Base-by-base conservation (phyloP, 2,113 vertebrate genomes). In the Hemicordylus capensis region DNA sequence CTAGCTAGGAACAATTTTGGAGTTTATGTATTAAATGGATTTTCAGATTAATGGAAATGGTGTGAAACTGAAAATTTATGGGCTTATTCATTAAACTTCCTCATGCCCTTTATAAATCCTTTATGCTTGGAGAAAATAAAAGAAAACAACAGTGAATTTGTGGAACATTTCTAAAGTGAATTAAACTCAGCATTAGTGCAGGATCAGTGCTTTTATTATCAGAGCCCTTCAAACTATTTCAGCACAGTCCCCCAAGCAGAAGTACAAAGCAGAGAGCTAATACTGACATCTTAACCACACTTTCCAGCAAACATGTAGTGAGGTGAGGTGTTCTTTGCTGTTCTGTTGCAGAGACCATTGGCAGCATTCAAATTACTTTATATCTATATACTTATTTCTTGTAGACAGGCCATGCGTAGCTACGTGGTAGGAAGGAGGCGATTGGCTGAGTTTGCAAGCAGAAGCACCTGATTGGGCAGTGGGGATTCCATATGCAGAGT, bases 31-130 rank as follows among this genome's bases (percentile, higher is more conserved):
- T 76, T 81, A 89, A 91, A 89, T 31, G 85, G 37, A 84, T 92
- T 86, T 69, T 92, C 92, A 90, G 72, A 87, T 82, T 87, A 91
- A 85, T 63, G 86, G 66, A 91, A 94, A 91, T 81, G 75, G 28
- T 54, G 14, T 59, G 56, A 94, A 91, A 88, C 44, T 39, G 19
- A 89, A 86, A 89, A 91, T 86, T 76, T 88, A 76, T 39, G 88
- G 14, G 69, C 69, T 86, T 92, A 80, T 10, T 26, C 48, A 22
- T 92, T 93, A 92, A 92, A 87, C 37, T 34, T 89, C 73, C 80
- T 4, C 1, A 5, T 79, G 44, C 56, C 56, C 51, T 84, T 75
- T 86, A 86, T 24, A 85, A 91, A 80, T 58, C 88, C 12, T 90
- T 95, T 67, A 76, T n/a, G 8, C 79, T 42, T n/a, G 69, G 37